Evolutionary conservation across 2,888 invertebrate genomes (phyloP).

Genomic region (Spodoptera picta): DNA sequence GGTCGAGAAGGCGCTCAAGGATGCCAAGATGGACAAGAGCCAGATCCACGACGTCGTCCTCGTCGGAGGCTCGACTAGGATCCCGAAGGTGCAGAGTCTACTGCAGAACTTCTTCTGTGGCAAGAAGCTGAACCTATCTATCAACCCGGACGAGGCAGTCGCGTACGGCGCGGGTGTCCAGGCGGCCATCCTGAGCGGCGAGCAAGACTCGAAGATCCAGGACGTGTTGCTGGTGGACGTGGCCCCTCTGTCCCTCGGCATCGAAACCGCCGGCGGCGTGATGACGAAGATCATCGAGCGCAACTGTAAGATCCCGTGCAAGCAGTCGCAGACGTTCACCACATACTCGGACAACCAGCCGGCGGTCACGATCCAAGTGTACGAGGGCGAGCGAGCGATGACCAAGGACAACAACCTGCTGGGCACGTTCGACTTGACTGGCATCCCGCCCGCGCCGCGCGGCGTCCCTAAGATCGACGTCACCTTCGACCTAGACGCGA

Average conservation of each 20-base stretch:
- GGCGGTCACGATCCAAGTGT: constrained; percentile 92
- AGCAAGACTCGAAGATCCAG: constrained; percentile 92
- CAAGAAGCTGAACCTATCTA: constrained; percentile 92
- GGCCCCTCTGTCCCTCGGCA: constrained; percentile 91
- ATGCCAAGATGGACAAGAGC: constrained; percentile 93
- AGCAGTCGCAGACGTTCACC: constrained; percentile 92
- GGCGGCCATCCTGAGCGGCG: constrained; percentile 92
- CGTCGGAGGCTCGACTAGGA: constrained; percentile 94
- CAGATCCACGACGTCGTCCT: constrained; percentile 94
- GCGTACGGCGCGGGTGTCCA: constrained; percentile 94
- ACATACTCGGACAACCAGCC: constrained; percentile 95
- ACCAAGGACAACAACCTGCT: constrained; percentile 93
- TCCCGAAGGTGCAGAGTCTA: constrained; percentile 93
- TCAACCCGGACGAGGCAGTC: constrained; percentile 94
- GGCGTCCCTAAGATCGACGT: constrained; percentile 92
- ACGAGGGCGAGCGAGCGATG: constrained; percentile 94
- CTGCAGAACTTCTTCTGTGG: constrained; percentile 93
- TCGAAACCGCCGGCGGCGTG: constrained; percentile 94
- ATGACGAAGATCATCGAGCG: constrained; percentile 93
- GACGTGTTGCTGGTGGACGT: constrained; percentile 90
- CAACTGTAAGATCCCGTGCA: constrained; percentile 92
- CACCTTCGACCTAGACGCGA: constrained; percentile 93
- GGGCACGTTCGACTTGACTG: constrained; percentile 90
- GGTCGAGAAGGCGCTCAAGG: constrained; percentile 93
- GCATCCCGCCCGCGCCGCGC: constrained; percentile 91